Conservation (phyloP, 1,140 invertebrate genomes). For the Drosophila ironensis region DNA sequence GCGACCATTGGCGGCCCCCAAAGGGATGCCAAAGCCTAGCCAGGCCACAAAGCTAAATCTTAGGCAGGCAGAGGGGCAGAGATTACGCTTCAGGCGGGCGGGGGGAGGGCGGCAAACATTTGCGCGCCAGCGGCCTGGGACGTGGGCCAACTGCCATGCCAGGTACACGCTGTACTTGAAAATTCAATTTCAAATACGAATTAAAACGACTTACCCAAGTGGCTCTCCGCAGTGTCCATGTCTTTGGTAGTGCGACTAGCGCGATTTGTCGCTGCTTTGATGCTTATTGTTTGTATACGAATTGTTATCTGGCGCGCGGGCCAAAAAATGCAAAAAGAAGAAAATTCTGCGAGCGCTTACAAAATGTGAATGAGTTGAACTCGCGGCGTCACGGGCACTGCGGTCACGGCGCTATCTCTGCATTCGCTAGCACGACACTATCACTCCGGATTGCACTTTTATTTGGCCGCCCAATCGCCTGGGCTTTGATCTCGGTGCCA, state of each 20-base stretch:
- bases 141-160: conserved; percentile 58
- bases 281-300: too few relatives aligned
- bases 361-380: conserved; percentile 29
- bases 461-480: background rate
- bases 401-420: background rate
- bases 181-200: conserved; percentile 74
- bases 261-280: too few relatives aligned
- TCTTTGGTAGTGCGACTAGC: background rate
- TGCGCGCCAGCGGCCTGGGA: conserved; percentile 62
- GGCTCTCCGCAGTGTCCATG: conserved; percentile 41
- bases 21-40: background rate
- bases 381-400: conserved; percentile 17
- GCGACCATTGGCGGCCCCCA: background rate
- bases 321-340: conserved; percentile 49
- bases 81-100: too few relatives aligned
- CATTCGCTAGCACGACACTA: conserved; percentile 6
- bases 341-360: conserved; percentile 18
- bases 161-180: conserved; percentile 57
- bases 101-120: conserved; percentile 16
- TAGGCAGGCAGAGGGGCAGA: too few relatives aligned
- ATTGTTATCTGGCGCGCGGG: too few relatives aligned
- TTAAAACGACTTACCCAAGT: conserved; percentile 46
- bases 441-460: conserved; percentile 18
- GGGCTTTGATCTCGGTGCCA: conserved; percentile 6
- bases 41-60: background rate